Evolutionary conservation across 2,113 vertebrate genomes (phyloP).

Genomic region (Megaleporinus macrocephalus): DNA sequence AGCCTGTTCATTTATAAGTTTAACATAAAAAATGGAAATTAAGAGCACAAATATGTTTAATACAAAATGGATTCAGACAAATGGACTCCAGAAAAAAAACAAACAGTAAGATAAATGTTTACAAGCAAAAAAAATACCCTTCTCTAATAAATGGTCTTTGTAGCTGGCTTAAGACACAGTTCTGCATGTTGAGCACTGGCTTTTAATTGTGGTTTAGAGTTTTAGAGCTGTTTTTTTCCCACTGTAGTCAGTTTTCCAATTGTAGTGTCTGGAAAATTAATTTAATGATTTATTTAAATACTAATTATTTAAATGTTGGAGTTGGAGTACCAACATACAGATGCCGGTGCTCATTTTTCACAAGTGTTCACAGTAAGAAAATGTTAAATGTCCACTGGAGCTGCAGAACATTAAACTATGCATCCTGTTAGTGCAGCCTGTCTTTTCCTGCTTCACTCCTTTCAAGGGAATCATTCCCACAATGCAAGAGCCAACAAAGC

Average conservation of each 20-base stretch:
- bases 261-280: not conserved
- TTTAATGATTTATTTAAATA: not conserved
- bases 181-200: not conserved
- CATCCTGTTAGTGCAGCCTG: not conserved
- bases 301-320: no score
- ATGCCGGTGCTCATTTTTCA: not conserved
- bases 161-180: not conserved
- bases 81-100: no score
- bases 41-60: no score
- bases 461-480: conserved; percentile 54
- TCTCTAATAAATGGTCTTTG: no score
- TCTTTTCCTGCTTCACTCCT: conserved; percentile 25
- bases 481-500: conserved; percentile 2
- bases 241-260: not conserved
- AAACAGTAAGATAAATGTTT: no score
- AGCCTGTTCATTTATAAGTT: no score
- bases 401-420: conserved; percentile 15
- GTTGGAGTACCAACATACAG: no score
- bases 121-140: no score
- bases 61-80: no score
- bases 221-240: not conserved
- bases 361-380: not conserved
- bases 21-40: no score
- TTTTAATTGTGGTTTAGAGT: no score
- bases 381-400: not conserved